These are phyloP conservation scores for Ruditapes philippinarum DNA, from an alignment of 1,140 invertebrate genomes.

Conservation along the genomic window DNA sequence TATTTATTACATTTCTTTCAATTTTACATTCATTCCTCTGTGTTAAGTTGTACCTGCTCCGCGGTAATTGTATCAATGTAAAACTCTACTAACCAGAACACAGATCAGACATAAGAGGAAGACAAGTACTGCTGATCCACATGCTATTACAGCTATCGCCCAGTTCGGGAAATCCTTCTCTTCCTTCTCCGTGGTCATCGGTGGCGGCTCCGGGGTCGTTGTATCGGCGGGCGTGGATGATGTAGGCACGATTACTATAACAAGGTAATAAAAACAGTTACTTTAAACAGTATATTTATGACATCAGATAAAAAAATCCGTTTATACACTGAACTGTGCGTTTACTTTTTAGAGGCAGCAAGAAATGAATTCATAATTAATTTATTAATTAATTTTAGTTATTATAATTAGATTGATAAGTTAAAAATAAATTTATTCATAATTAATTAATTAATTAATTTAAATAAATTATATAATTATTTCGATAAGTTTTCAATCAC, in stretches of 20 bases:
- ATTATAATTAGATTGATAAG: too few species aligned
- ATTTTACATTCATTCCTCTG: too few species aligned
- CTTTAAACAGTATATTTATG: not conserved
- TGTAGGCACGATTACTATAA: not conserved
- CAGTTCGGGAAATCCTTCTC: constrained; percentile 63
- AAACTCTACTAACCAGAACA: constrained; percentile 57
- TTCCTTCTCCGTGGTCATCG: not conserved
- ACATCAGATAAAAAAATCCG: not conserved
- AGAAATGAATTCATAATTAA: too few species aligned
- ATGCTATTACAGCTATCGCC: constrained; percentile 69
- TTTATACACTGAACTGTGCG: not conserved
- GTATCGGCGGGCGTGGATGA: not conserved
- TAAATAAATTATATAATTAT: too few species aligned
- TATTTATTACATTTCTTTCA: too few species aligned
- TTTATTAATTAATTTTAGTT: too few species aligned
- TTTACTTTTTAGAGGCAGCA: not conserved
- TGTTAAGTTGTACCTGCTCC: too few species aligned
- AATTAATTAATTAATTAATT: too few species aligned
- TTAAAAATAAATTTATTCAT: too few species aligned
- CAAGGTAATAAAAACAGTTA: not conserved
- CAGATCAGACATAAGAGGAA: constrained; percentile 63
- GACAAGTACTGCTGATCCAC: constrained; percentile 58
- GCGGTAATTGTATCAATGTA: too few species aligned
- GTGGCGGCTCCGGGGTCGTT: constrained; percentile 15
- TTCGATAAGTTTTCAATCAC: too few species aligned